Evolutionary conservation across 2,888 invertebrate species (phyloP), one percentile per base, ranked within the genome.

Genomic region (Idaea dimidiata): DNA sequence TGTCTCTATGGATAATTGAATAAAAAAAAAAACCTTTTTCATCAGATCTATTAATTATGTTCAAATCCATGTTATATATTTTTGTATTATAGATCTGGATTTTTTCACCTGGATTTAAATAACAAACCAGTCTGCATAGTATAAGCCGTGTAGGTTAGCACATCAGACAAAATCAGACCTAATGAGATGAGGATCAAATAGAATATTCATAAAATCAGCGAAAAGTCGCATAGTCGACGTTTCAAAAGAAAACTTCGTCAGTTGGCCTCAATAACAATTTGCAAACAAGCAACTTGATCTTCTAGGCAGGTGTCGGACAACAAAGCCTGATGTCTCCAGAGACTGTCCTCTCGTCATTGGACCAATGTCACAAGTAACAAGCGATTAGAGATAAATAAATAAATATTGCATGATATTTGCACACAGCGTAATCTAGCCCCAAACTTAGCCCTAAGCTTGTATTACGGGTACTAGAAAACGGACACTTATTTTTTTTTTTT

Each of bases 271-370:
- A 83, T 82, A 83, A 81, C 81, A 80, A 80, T 81, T 81, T 79
- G 75, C 82, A 84, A 85, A 87, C 85, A 86, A 84, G 86, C 84
- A 86, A 84, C 79, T 75, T 74, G 82, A 86, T 86, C 83, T 83
- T 79, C 81, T 74, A 80, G 84, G 81, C 88, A 89, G 89, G 88
- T 89, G 89, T 87, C 84, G 80, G 79, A 78, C 83, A 83, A 86
- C 84, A 80, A 80, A 72, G 67, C 76, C 72, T 75, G 79, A 84
- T 86, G 84, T 70, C 60, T 78, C 78, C 84, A 81, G 76, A 73
- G 77, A 73, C 78, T 78, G 73, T 73, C 74, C 73, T 76, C 79
- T 18, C 56, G 57, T 58, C 54, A 54, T 33, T 58, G 56, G 54
- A 56, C 14, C 14, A 3, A 18, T 7, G 56, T 16, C 18, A 33